Conservation (phyloP, 2,797 vertebrate genomes). For the Poecilia picta region DNA sequence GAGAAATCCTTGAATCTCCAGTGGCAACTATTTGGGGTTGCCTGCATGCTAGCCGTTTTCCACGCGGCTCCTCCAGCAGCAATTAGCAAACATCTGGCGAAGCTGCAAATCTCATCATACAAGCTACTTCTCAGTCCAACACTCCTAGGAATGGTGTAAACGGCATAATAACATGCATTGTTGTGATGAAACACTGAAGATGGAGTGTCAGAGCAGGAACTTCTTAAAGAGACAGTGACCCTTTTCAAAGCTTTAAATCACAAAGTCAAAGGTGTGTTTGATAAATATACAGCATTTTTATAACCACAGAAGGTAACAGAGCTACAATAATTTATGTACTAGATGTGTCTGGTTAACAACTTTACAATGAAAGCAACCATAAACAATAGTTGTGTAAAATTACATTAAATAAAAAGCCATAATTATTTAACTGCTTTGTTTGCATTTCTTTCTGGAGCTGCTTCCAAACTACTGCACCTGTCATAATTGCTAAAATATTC, state of each 20-base stretch:
- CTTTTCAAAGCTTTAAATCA: background rate
- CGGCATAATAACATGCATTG: background rate
- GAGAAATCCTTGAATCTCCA: too few species aligned
- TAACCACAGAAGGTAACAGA: background rate
- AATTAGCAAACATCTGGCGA: background rate
- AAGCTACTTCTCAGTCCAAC: background rate
- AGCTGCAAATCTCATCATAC: background rate
- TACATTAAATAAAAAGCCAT: background rate
- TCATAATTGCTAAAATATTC: background rate
- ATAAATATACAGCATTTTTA: background rate
- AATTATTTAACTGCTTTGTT: background rate
- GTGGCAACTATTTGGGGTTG: too few species aligned
- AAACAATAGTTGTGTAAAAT: background rate
- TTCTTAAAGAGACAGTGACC: background rate
- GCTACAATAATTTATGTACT: too few species aligned
- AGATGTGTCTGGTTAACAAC: background rate
- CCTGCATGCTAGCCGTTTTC: too few species aligned
- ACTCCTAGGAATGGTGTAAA: background rate
- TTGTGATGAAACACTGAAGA: background rate
- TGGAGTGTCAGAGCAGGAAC: background rate
- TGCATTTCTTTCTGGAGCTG: too few species aligned
- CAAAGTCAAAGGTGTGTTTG: background rate
- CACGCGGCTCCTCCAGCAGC: background rate
- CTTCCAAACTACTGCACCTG: too few species aligned
- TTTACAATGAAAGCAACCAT: background rate